Base-by-base conservation (phyloP, 2,797 vertebrate genomes). In the Mormyrops boulengeri region DNA sequence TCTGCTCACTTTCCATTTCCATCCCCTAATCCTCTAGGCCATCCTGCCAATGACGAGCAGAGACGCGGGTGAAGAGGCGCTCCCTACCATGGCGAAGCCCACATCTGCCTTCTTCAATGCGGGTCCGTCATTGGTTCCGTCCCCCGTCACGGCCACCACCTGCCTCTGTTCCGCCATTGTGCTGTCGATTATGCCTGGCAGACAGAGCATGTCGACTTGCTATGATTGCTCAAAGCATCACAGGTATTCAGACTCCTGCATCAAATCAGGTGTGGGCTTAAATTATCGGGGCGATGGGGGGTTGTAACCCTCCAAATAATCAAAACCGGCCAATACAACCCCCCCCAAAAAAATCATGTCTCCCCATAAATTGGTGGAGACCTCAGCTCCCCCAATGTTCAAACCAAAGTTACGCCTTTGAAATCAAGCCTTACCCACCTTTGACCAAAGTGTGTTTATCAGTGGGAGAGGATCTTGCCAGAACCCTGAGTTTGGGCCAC, bases 91-190 rank as follows among this genome's bases (percentile, higher is more conserved):
- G 91, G 99, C 98, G 86, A 99, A 99, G 89, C 99, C 99, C 34
- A 99, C 99, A 84, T 99, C 99, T 0, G 99, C 99, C 94, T 99
- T 99, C 95, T 99, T 99, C 80, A 99, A 96, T 0, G 99, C 99
- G 44, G 99, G 99, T 87, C 98, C 99, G 3, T 99, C 98, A 0
- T 99, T 99, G 92, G 99, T 99, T 77, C 99, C 99, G 0, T 99
- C 98, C 4, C 99, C 99, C 0, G 99, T 99, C 92, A 99, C 99
- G 5, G 98, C 99, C 62, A 99, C 99, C 91, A 99, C 99, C 95
- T 99, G 99, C 90, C 99, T 97, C 95, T 99, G 98, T 1, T 97
- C 98, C 2, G 94, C 95, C 93, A 97, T 94, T 0, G 97, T 98
- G 94, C 99, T 99, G 97, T 99, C 99, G 92, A 99, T 99, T 91